Evolutionary conservation across 2,888 invertebrate genomes (phyloP).

Genomic region (Drosophila lutescens): DNA sequence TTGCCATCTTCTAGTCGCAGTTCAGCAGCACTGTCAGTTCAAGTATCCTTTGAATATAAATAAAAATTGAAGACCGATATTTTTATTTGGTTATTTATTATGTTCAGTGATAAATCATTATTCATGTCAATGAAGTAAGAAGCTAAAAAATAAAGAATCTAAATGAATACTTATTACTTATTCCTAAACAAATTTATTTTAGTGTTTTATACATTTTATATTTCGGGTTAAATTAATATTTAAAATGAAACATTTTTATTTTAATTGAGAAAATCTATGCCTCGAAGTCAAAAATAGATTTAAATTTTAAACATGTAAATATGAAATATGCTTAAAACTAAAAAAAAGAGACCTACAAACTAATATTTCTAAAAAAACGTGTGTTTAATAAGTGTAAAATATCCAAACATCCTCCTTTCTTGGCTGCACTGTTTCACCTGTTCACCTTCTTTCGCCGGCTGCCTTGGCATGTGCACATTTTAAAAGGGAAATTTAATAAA

Average conservation of each 20-base stretch:
- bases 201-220: no score
- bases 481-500: conserved; percentile 76
- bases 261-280: no score
- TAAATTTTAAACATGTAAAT: no score
- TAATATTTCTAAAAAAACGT: no score
- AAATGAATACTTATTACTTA: no score
- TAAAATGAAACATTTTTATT: no score
- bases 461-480: conserved; percentile 71
- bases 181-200: no score
- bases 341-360: no score
- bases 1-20: conserved; percentile 45
- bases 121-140: neutral
- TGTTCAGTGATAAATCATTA: neutral
- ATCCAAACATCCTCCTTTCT: conserved; percentile 2
- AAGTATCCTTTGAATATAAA: neutral
- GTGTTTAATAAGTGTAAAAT: neutral
- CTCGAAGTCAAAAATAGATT: no score
- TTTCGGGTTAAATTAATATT: no score
- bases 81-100: neutral
- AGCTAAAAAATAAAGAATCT: no score
- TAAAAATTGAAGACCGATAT: neutral
- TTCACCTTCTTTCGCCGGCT: conserved; percentile 30
- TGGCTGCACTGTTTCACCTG: conserved; percentile 18
- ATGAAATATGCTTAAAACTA: no score
- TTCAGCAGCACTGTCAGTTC: neutral